phyloP scores from a whole-genome alignment of 2,888 invertebrate species.

The Balanococcus diminutus region DNA sequence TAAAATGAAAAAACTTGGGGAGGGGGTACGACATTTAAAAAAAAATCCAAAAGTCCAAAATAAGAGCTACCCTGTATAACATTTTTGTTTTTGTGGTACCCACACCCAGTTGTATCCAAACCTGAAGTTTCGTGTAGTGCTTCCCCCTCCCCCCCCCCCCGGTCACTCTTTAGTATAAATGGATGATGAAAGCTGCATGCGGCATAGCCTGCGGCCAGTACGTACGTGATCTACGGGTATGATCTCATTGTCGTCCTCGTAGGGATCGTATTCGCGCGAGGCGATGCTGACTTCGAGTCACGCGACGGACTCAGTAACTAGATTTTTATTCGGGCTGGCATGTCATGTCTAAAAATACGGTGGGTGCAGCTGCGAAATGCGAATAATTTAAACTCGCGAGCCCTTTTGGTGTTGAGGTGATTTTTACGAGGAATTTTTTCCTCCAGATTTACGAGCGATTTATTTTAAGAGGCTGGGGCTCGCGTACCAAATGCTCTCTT shows the following conservation, averaged over 20 bases:
- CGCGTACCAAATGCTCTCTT: background rate
- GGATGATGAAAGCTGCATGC: background rate
- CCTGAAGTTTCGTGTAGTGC: too few species aligned
- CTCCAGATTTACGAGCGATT: background rate
- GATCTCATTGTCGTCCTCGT: conserved; percentile 30
- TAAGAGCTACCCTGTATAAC: too few species aligned
- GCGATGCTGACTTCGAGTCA: conserved; percentile 7
- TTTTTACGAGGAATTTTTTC: background rate
- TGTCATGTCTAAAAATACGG: conserved; percentile 1
- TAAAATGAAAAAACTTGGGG: too few species aligned
- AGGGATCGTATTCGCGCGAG: too few species aligned
- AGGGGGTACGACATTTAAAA: too few species aligned
- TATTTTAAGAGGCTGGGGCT: background rate
- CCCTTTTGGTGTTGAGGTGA: background rate
- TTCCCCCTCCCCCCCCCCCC: too few species aligned
- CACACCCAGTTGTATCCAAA: too few species aligned
- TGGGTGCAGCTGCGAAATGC: background rate
- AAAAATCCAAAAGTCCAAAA: too few species aligned
- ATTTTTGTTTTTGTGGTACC: too few species aligned
- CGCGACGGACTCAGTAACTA: background rate
- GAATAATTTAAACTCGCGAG: background rate
- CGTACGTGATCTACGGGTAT: background rate
- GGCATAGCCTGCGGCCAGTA: background rate
- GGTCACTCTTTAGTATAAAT: too few species aligned
- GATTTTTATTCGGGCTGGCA: background rate